Conservation (phyloP, 2,797 vertebrate species). For the Kryptopterus vitreolus region DNA sequence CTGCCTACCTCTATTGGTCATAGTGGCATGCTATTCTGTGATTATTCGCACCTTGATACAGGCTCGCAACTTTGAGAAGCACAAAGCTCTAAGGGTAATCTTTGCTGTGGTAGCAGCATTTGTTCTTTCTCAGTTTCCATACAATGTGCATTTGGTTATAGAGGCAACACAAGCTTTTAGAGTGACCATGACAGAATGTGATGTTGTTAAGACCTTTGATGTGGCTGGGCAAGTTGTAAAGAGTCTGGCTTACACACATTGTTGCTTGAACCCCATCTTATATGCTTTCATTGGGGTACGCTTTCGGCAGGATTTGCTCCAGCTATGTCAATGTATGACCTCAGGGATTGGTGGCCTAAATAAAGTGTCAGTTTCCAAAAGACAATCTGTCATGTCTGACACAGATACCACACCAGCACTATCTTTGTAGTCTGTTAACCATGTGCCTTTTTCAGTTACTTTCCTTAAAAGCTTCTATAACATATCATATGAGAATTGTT, state of each 20-base stretch:
- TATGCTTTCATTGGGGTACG: conserved; percentile 86
- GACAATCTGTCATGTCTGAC: conserved; percentile 78
- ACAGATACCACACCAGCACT: conserved; percentile 74
- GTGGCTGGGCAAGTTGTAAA: conserved; percentile 80
- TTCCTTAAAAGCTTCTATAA: not conserved
- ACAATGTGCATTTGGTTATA: conserved; percentile 78
- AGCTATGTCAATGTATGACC: conserved; percentile 62
- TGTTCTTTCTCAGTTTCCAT: conserved; percentile 83
- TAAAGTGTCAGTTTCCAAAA: conserved; percentile 65
- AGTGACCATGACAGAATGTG: conserved; percentile 65
- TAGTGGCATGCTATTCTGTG: conserved; percentile 82
- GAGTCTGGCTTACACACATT: conserved; percentile 83
- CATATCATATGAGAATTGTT: not conserved
- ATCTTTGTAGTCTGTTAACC: conserved; percentile 65
- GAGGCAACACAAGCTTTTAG: conserved; percentile 71
- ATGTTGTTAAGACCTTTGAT: conserved; percentile 62
- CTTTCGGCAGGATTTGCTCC: conserved; percentile 79
- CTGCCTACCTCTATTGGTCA: conserved; percentile 79
- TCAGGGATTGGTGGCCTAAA: conserved; percentile 58
- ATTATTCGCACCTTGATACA: conserved; percentile 82
- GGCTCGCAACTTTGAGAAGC: conserved; percentile 83
- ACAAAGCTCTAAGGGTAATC: conserved; percentile 85
- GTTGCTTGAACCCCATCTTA: conserved; percentile 88
- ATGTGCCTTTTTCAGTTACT: not conserved
- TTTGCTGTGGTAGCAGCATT: conserved; percentile 79